Conservation (phyloP, 2,113 vertebrate species). For the Lophochroa leadbeateri region DNA sequence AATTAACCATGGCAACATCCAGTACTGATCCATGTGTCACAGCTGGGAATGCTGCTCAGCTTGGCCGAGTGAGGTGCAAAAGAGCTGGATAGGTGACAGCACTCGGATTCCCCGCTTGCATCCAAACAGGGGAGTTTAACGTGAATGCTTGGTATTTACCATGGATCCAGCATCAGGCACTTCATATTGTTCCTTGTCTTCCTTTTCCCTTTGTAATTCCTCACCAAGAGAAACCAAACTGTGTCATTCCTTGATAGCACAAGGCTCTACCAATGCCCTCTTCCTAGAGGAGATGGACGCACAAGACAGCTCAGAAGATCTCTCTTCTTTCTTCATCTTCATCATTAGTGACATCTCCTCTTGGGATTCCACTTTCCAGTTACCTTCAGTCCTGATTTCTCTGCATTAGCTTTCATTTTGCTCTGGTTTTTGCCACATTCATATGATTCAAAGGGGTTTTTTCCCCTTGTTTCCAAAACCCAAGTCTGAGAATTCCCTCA, state of each 20-base stretch:
- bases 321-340: neutral
- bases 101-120: rapidly evolving
- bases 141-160: neutral
- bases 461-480: neutral
- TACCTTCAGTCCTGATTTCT: neutral
- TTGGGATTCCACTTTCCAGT: neutral
- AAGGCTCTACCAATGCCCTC: neutral
- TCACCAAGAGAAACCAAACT: neutral
- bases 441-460: rapidly evolving
- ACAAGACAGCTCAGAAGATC: neutral
- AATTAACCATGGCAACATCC: constrained; percentile 28
- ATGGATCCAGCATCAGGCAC: neutral
- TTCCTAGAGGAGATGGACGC: neutral
- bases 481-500: neutral
- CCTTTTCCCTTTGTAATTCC: neutral
- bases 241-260: neutral
- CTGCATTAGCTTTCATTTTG: neutral
- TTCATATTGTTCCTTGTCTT: neutral
- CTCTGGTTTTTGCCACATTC: neutral
- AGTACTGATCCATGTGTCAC: neutral
- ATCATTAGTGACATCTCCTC: neutral
- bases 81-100: neutral
- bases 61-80: neutral
- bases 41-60: constrained; percentile 35
- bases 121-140: neutral